Percentiles rank a stretch among this genome's conserved stretches.
Evolutionary conservation across 2,113 vertebrate species (phyloP).

Genomic region (Diadophis punctatus): DNA sequence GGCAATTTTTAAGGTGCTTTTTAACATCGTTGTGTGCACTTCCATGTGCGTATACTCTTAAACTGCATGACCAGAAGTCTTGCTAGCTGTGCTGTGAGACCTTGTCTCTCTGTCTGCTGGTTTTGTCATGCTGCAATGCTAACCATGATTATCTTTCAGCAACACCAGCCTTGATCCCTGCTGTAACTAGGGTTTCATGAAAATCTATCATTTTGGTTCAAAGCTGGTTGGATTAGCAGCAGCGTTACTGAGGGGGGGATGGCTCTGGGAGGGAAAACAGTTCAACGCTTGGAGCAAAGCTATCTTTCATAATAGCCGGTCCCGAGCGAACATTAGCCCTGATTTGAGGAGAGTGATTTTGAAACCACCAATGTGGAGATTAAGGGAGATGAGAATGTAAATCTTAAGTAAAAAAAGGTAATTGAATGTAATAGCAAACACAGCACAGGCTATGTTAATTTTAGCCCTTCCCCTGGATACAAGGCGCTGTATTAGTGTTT

Average conservation of each 20-base stretch:
- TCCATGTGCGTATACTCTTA: neutral
- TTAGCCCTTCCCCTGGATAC: constrained; percentile 84
- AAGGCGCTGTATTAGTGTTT: constrained; percentile 85
- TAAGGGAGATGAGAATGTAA: constrained; percentile 82
- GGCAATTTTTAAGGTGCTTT: neutral
- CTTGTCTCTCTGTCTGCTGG: neutral
- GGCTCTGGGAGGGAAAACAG: neutral
- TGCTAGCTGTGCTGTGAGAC: neutral
- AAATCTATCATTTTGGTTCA: neutral
- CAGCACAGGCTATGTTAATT: constrained; percentile 83
- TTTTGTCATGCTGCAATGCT: neutral
- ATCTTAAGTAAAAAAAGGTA: constrained; percentile 87
- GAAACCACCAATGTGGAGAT: constrained; percentile 79
- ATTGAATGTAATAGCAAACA: constrained; percentile 87
- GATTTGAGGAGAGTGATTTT: constrained; percentile 63
- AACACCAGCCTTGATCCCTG: too few species aligned
- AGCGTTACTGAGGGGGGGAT: neutral
- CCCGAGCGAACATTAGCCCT: constrained; percentile 17
- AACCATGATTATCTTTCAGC: too few species aligned
- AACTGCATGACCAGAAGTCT: neutral
- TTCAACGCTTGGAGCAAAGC: constrained; percentile 22
- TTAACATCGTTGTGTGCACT: neutral
- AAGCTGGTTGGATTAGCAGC: rapidly evolving
- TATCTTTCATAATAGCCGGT: constrained; percentile 38
- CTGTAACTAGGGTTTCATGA: constrained; percentile 9